These are phyloP conservation scores for Latrodectus hesperus DNA, from an alignment of 2,888 invertebrate species.

Conservation along the genomic window DNA sequence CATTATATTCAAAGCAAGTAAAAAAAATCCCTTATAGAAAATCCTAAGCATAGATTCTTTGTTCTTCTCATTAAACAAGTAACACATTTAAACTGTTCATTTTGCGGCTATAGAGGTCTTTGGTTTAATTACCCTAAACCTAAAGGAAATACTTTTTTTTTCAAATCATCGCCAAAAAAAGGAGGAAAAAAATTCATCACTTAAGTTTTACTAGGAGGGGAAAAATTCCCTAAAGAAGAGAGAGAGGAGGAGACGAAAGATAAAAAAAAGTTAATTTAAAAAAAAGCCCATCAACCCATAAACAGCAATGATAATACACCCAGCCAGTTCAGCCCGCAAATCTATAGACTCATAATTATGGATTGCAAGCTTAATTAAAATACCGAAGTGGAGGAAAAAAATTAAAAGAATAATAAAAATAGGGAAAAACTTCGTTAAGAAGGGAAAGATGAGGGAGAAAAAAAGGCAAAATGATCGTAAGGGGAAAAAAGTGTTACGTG, in stretches of 20 bases:
- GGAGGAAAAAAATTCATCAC: constrained; percentile 59
- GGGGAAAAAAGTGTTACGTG: constrained; percentile 26
- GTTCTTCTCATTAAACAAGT: constrained; percentile 67
- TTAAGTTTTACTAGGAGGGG: constrained; percentile 45
- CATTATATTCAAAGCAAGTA: constrained; percentile 21
- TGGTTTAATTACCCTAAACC: constrained; percentile 68
- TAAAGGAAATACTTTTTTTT: constrained; percentile 63
- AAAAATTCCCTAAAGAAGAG: constrained; percentile 16
- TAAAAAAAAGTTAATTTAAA: constrained; percentile 60
- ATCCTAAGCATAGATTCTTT: constrained; percentile 37
- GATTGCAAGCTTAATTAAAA: constrained; percentile 69
- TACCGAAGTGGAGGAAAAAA: constrained; percentile 44
- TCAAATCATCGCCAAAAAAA: not conserved
- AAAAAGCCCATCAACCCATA: constrained; percentile 64
- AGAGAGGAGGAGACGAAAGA: not conserved
- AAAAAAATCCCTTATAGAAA: constrained; percentile 36
- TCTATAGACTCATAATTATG: constrained; percentile 69
- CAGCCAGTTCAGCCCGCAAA: constrained; percentile 52
- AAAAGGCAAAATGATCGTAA: constrained; percentile 5
- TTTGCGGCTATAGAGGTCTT: constrained; percentile 67
- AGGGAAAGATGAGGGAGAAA: constrained; percentile 18
- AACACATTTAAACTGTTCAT: constrained; percentile 69
- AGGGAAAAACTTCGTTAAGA: constrained; percentile 1
- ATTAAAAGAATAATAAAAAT: constrained; percentile 11
- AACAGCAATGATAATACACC: constrained; percentile 67